Conservation (phyloP, 2,888 invertebrate species). For the Apodemia duryi region DNA sequence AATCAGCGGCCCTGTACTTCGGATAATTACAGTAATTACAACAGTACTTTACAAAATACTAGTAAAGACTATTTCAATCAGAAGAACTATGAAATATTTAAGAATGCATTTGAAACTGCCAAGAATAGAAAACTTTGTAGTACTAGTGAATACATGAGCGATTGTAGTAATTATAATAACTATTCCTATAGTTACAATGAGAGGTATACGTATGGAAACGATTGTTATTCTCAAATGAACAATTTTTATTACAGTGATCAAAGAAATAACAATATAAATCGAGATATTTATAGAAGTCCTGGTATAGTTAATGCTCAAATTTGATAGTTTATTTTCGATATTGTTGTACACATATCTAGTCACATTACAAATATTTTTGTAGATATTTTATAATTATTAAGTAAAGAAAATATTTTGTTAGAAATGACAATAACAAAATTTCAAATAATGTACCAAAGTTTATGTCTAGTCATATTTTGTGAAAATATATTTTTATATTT, state of each 20-base stretch:
- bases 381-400: conserved; percentile 14
- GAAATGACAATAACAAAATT: conserved; percentile 51
- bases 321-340: conserved; percentile 35
- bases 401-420: conserved; percentile 19
- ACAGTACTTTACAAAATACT: conserved; percentile 34
- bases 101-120: conserved; percentile 76
- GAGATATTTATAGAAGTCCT: conserved; percentile 60
- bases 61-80: conserved; percentile 64
- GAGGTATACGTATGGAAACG: conserved; percentile 47
- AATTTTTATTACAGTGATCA: conserved; percentile 61
- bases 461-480: conserved; percentile 55
- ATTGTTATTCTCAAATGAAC: conserved; percentile 48
- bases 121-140: conserved; percentile 49
- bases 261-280: conserved; percentile 57
- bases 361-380: conserved; percentile 36
- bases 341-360: conserved; percentile 37
- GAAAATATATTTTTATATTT: conserved; percentile 41
- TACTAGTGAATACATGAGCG: conserved; percentile 42
- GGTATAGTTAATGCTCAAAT: conserved; percentile 66
- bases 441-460: conserved; percentile 43
- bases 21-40: conserved; percentile 38
- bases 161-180: conserved; percentile 46
- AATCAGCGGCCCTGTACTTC: conserved; percentile 44
- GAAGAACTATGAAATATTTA: conserved; percentile 79
- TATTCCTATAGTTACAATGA: conserved; percentile 49